A percentile compares a stretch with the other conserved stretches of the same genome.
These are phyloP conservation scores for Hymenopus coronatus DNA, from an alignment of 2,888 invertebrate species.

Conservation along the genomic window DNA sequence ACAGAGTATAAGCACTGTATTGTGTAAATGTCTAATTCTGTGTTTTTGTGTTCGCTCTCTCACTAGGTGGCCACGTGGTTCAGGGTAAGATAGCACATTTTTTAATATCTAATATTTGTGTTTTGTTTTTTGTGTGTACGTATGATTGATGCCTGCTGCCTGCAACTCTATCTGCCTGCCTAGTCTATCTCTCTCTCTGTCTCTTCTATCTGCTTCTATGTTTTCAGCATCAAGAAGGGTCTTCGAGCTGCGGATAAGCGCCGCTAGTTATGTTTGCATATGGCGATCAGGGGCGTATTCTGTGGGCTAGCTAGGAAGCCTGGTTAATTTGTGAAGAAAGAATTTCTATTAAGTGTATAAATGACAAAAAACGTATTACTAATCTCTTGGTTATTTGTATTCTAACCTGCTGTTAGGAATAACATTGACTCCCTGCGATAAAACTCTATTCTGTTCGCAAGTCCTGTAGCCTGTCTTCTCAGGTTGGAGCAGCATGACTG, in stretches of 20 bases:
- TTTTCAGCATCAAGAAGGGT: not conserved
- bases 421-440: too few relatives aligned
- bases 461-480: too few relatives aligned
- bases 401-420: too few relatives aligned
- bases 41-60: conserved; percentile 23
- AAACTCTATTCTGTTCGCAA: too few relatives aligned
- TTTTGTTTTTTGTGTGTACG: not conserved
- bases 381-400: too few relatives aligned
- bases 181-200: not conserved
- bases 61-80: conserved; percentile 85
- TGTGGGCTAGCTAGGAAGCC: too few relatives aligned
- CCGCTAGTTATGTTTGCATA: too few relatives aligned
- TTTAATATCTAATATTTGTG: not conserved
- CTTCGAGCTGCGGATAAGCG: not conserved
- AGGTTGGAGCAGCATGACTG: too few relatives aligned
- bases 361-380: too few relatives aligned
- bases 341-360: too few relatives aligned
- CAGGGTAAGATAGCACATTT: conserved; percentile 67
- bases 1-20: conserved; percentile 5
- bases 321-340: too few relatives aligned
- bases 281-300: too few relatives aligned
- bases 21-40: conserved; percentile 22
- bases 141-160: not conserved
- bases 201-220: not conserved
- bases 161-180: not conserved